phyloP scores from a whole-genome alignment of 2,113 vertebrate genomes.

The Nothocercus nigrocapillus region DNA sequence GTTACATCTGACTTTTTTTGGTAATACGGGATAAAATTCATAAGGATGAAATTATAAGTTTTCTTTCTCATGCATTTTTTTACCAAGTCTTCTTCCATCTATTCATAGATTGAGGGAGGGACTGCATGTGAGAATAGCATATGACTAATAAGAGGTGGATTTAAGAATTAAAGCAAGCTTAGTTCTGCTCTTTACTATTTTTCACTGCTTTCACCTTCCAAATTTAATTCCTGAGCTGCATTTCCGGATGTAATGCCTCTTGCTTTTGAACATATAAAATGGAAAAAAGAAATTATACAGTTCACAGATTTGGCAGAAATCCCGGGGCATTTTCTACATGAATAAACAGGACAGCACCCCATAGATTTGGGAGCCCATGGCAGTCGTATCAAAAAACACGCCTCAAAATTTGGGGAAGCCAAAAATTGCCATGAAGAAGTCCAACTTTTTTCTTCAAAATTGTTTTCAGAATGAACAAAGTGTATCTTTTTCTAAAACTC shows the following conservation, averaged over 20 bases:
- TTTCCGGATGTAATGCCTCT: background rate
- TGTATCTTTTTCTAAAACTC: background rate
- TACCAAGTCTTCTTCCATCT: background rate
- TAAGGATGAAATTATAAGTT: background rate
- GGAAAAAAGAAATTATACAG: background rate
- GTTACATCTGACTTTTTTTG: background rate
- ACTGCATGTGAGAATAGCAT: background rate
- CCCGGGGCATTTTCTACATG: background rate
- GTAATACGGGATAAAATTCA: background rate
- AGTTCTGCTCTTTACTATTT: background rate
- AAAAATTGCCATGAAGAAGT: background rate
- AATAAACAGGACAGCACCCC: background rate
- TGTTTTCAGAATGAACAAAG: constrained; percentile 2
- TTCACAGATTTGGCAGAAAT: background rate
- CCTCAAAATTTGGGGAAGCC: background rate
- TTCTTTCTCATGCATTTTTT: background rate
- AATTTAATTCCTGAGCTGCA: background rate
- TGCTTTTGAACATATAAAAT: background rate
- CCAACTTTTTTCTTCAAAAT: background rate
- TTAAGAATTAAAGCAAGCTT: background rate
- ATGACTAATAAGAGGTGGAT: background rate
- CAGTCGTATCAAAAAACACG: background rate
- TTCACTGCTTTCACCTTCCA: background rate
- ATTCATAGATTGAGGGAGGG: background rate
- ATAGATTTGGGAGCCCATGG: background rate